Percentiles rank a stretch among this genome's conserved stretches.
Evolutionary conservation across 1,140 invertebrate genomes (phyloP).

Genomic region (Brachystomella parvula): DNA sequence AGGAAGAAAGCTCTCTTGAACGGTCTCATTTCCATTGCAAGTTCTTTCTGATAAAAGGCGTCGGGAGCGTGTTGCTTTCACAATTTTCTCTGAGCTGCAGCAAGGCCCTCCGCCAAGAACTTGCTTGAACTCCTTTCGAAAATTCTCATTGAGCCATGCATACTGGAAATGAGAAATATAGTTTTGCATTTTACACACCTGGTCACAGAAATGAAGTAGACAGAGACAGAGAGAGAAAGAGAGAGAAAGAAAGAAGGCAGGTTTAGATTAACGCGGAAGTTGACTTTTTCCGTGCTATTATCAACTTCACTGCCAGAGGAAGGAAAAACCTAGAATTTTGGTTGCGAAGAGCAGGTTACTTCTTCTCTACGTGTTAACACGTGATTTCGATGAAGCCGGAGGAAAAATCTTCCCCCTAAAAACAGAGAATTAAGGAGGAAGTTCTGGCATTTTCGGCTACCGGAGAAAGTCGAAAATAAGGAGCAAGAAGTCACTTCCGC

Average conservation of each 20-base stretch:
- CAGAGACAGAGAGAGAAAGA: not conserved
- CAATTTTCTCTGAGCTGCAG: conserved; percentile 45
- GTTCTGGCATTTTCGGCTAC: too few species aligned
- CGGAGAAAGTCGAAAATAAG: too few species aligned
- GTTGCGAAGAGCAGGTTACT: not conserved
- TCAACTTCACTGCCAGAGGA: conserved; percentile 62
- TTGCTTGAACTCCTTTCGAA: conserved; percentile 91
- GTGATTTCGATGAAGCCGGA: too few species aligned
- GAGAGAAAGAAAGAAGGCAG: not conserved
- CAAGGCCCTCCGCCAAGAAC: conserved; percentile 59
- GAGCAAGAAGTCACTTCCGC: too few species aligned
- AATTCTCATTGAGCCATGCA: conserved; percentile 98
- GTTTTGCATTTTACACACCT: conserved; percentile 1
- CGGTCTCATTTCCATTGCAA: conserved; percentile 64
- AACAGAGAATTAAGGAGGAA: too few species aligned
- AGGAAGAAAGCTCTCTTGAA: conserved; percentile 59
- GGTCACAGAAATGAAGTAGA: conserved; percentile 32
- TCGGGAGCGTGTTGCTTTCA: conserved; percentile 40
- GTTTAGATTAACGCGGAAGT: not conserved
- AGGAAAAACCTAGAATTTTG: not conserved
- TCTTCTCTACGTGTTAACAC: too few species aligned
- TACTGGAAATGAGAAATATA: conserved; percentile 42
- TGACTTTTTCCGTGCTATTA: conserved; percentile 44
- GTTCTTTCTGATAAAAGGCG: conserved; percentile 52
- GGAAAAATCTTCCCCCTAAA: too few species aligned